Base-by-base conservation (phyloP, 2,797 vertebrate genomes). In the Galago senegalensis region DNA sequence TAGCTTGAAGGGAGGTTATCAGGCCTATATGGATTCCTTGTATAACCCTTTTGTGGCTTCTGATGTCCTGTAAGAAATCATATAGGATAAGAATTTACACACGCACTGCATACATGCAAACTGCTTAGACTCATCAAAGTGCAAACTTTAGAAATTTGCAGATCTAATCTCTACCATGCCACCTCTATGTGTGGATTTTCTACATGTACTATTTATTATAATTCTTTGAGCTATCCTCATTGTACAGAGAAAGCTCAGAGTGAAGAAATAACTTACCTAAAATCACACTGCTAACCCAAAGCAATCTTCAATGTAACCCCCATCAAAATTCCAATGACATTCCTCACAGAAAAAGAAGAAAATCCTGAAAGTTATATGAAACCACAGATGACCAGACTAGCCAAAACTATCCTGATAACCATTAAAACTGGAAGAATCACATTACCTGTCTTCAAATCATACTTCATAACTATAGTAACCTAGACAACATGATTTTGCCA, bases 41-140 rank as follows among this genome's bases (percentile, higher is more conserved):
- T 18, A 29, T 12, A 63, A 29, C 2, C 65, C 10, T 16, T 27
- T 20, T 18, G 0, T 79, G 49, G 13, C 77, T 90, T 92, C 72
- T 53, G 40, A 53, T 67, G 56, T 49, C 31, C 43, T 86, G 3
- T 40, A 3, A 7, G 29, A 61, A 81, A 76, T 40, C 46, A 25
- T 37, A n/a, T 31, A 6, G 79, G 25, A 80, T 1, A 76, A 9
- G 61, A 37, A 40, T 20, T 70, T 60, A 1, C 43, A 63, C 3
- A 17, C 7, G 6, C 2, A 25, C 11, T n/a, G 1, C n/a, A 16
- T 1, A 16, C 21, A 77, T 27, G 18, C 29, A 53, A 7, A 34
- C n/a, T 40, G 23, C 25, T 63, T 60, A 76, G 29, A 73, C 9
- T 43, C 84, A 12, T 65, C 29, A 63, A 31, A 37, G 20, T 60